Evolutionary conservation across 1,140 invertebrate genomes (phyloP).

Genomic region (Drosophila nannoptera): DNA sequence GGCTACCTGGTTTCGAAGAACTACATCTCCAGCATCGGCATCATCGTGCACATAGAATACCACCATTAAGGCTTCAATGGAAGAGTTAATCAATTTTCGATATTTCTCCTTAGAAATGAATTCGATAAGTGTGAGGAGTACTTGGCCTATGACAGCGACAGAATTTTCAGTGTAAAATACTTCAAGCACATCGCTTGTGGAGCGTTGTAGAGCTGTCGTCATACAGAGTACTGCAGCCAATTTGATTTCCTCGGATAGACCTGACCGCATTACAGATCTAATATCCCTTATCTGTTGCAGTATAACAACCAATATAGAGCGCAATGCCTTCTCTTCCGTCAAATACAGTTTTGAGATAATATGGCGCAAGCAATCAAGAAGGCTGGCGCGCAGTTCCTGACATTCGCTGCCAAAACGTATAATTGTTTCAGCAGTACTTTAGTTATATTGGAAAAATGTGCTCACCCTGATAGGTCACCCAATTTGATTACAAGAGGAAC

Average conservation of each 20-base stretch:
- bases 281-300: constrained; percentile 66
- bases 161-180: constrained; percentile 57
- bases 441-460: neutral
- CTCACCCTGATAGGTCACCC: constrained; percentile 62
- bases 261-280: constrained; percentile 27
- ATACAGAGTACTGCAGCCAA: constrained; percentile 63
- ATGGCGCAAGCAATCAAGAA: constrained; percentile 57
- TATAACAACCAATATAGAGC: constrained; percentile 64
- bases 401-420: constrained; percentile 37
- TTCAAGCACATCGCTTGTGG: constrained; percentile 66
- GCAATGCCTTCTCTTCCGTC: constrained; percentile 57
- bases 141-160: constrained; percentile 56
- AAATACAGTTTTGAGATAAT: constrained; percentile 59
- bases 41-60: constrained; percentile 72
- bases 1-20: constrained; percentile 72
- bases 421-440: neutral
- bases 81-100: constrained; percentile 51
- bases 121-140: constrained; percentile 60
- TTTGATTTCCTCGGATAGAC: constrained; percentile 75
- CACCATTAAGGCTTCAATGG: constrained; percentile 63
- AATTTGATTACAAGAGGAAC: constrained; percentile 70
- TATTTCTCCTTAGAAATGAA: constrained; percentile 66
- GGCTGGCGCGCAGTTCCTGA: constrained; percentile 62
- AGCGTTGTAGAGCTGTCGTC: constrained; percentile 45
- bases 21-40: constrained; percentile 65